Base-by-base conservation (phyloP, 2,888 invertebrate genomes). In the Hipparchia sbordonii region DNA sequence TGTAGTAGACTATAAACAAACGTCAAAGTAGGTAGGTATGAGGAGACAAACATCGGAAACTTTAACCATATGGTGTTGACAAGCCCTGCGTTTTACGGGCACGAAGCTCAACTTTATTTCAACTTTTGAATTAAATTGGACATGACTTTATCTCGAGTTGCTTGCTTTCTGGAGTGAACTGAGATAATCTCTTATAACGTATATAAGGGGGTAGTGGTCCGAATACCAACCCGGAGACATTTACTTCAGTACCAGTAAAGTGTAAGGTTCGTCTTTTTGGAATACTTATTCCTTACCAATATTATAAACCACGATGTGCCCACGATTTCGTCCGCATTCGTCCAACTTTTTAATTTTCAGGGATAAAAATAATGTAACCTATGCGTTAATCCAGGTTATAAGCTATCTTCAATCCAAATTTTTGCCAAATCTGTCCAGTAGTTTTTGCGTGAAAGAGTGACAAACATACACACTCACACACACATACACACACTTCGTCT, bases 41-140 rank as follows among this genome's bases (percentile, higher is more conserved):
- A 72, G 79, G 75, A 76, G 78, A 79, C 75, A 78, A 74, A 75
- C 74, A 75, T 56, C 69, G 71, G 62, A 72, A 76, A 75, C 77
- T 79, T 75, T 60, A 76, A 79, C 68, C 83, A 83, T 77, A 80
- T 76, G 78, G 78, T 75, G 78, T 76, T 77, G 79, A 79, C 80
- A 76, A 75, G 59, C 52, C 67, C 76, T 78, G 79, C 76, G 77
- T 77, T 84, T 82, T 83, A 82, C 77, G 74, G 75, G 23, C 65
- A 65, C 23, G 51, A 65, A 23, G 65, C 52, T 52, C 23, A 65
- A 52, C 65, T 51, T 65, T 52, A 65, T 51, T 52, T 52, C 33
- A 65, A 65, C 65, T 65, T 65, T 65, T 65, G 65, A 65, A 65
- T 65, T 65, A 52, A 65, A 51, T 65, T 65, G 65, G 52, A 65